Percentiles rank a stretch among this genome's conserved stretches.
phyloP scores from a whole-genome alignment of 1,140 invertebrate species.

The Macrobrachium nipponense region DNA sequence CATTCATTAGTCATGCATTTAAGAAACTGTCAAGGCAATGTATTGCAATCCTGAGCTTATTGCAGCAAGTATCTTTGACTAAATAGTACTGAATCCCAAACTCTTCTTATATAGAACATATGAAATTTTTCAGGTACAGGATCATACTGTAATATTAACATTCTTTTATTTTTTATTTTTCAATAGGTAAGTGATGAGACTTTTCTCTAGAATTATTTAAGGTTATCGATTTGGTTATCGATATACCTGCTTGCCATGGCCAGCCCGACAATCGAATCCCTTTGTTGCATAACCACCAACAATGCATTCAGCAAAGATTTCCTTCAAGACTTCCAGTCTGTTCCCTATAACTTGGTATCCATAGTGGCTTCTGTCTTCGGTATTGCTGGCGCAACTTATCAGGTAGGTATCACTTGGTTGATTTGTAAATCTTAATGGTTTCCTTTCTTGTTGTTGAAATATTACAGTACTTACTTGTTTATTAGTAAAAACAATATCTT shows the following conservation, averaged over 20 bases:
- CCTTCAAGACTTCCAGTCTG: conserved; percentile 42
- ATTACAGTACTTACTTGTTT: too few species aligned
- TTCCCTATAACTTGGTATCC: conserved; percentile 49
- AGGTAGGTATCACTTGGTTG: conserved; percentile 5
- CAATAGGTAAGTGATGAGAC: conserved; percentile 4
- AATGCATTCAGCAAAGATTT: conserved; percentile 53
- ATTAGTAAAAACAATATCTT: too few species aligned
- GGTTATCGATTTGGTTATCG: background rate
- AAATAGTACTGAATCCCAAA: too few species aligned
- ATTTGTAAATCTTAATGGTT: too few species aligned
- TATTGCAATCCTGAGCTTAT: too few species aligned
- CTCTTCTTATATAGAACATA: too few species aligned
- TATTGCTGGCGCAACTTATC: conserved; percentile 38
- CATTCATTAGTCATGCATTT: too few species aligned
- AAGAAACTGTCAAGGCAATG: too few species aligned
- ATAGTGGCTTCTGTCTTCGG: conserved; percentile 40
- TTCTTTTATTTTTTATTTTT: background rate
- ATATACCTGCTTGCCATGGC: conserved; percentile 29
- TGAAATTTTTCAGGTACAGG: too few species aligned
- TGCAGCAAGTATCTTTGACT: too few species aligned
- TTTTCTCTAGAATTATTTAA: background rate
- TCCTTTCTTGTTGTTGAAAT: too few species aligned
- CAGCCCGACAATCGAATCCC: conserved; percentile 51
- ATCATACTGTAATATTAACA: background rate
- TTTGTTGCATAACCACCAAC: conserved; percentile 38